These are phyloP conservation scores for Ectropis crepuscularia DNA, from an alignment of 2,888 invertebrate species.

Conservation along the genomic window DNA sequence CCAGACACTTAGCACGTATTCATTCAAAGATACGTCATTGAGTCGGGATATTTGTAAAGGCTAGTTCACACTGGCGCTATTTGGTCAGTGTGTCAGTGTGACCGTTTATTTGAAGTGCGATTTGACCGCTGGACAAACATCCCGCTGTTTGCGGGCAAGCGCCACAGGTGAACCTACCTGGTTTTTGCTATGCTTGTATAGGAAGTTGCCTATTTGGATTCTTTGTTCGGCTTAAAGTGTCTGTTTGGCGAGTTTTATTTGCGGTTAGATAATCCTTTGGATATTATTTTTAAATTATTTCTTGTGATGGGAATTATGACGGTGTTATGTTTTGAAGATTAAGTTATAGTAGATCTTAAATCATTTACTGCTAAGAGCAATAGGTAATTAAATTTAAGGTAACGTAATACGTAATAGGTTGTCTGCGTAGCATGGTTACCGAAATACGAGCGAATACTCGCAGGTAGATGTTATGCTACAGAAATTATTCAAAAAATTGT, in stretches of 20 bases:
- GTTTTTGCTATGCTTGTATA: conserved; percentile 65
- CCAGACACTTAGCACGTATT: conserved; percentile 52
- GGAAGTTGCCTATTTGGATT: conserved; percentile 52
- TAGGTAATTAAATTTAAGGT: too few species aligned
- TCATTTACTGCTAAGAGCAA: too few species aligned
- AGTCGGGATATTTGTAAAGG: conserved; percentile 65
- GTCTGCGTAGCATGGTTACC: too few species aligned
- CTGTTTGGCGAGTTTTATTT: conserved; percentile 44
- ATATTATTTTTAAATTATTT: conserved; percentile 14
- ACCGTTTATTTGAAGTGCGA: conserved; percentile 33
- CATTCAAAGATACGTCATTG: conserved; percentile 64
- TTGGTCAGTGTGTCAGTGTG: conserved; percentile 44
- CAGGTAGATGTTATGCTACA: too few species aligned
- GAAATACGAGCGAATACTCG: too few species aligned
- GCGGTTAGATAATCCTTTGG: conserved; percentile 18
- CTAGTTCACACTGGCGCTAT: conserved; percentile 71
- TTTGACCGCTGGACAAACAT: conserved; percentile 58
- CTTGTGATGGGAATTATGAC: neutral
- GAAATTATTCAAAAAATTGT: too few species aligned
- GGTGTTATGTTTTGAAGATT: conserved; percentile 1
- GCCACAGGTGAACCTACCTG: conserved; percentile 80
- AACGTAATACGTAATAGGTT: too few species aligned
- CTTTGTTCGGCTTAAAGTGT: conserved; percentile 46
- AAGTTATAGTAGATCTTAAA: neutral
- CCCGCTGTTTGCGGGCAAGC: conserved; percentile 62